phyloP scores from a whole-genome alignment of 2,888 invertebrate species.

The Seira musarum region DNA sequence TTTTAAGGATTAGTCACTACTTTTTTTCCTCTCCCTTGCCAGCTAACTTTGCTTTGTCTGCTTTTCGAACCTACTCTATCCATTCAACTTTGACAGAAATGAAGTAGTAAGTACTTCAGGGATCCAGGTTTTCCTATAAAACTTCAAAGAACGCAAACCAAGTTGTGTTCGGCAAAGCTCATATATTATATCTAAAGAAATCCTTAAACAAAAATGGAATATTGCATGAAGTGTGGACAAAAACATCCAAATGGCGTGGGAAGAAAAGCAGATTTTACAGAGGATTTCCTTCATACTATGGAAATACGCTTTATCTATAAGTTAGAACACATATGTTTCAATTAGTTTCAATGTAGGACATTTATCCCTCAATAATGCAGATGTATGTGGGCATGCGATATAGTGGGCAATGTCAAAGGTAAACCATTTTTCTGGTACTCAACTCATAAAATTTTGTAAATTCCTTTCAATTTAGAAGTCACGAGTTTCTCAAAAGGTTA shows the following conservation, averaged over 20 bases:
- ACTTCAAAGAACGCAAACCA: too few species aligned
- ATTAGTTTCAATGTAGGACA: not conserved
- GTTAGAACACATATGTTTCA: not conserved
- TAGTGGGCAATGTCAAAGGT: too few species aligned
- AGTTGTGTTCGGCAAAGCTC: not conserved
- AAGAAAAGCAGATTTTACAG: constrained; percentile 21
- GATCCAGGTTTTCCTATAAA: too few species aligned
- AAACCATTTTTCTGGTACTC: too few species aligned
- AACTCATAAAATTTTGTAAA: too few species aligned
- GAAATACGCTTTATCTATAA: not conserved
- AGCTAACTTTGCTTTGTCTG: not conserved
- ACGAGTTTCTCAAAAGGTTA: too few species aligned
- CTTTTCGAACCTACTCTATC: not conserved
- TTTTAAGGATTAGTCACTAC: constrained; percentile 8
- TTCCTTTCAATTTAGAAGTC: too few species aligned
- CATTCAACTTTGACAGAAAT: too few species aligned
- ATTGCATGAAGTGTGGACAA: not conserved
- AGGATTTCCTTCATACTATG: constrained; percentile 9
- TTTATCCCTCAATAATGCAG: not conserved
- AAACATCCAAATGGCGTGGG: constrained; percentile 1
- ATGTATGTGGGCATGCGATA: too few species aligned
- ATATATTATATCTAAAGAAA: not conserved
- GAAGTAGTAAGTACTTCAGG: too few species aligned
- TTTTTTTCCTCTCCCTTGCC: not conserved
- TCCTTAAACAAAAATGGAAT: not conserved